Conservation (phyloP, 2,888 invertebrate genomes). For the Tribolium freemani region DNA sequence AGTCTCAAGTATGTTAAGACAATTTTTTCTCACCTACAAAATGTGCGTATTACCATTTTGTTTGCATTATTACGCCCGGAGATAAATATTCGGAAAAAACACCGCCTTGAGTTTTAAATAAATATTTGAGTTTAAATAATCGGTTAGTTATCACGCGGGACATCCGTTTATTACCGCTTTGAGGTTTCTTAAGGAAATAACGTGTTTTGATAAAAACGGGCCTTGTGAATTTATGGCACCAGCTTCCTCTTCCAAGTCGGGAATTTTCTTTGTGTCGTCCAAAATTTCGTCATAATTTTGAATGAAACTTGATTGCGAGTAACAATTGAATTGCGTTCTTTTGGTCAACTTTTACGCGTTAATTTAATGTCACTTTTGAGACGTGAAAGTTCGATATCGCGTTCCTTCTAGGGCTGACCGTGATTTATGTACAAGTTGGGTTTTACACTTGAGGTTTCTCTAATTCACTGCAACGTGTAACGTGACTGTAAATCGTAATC, state of each 20-base stretch:
- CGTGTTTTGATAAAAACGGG: slow-evolving; percentile 45
- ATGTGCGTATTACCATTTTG: neutral
- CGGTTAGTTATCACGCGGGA: slow-evolving; percentile 25
- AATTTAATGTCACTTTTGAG: neutral
- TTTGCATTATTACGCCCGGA: neutral
- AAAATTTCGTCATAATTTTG: neutral
- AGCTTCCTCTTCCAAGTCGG: neutral
- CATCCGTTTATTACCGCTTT: slow-evolving; percentile 34
- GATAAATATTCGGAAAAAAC: neutral
- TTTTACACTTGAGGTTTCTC: slow-evolving; percentile 31
- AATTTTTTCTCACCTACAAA: neutral
- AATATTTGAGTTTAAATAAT: slow-evolving; percentile 31
- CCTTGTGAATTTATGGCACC: slow-evolving; percentile 3
- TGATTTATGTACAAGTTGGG: slow-evolving; percentile 27
- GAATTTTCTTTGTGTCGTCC: neutral
- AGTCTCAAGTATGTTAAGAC: neutral
- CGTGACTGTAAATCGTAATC: slow-evolving; percentile 15
- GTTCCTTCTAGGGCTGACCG: slow-evolving; percentile 19
- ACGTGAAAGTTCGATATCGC: slow-evolving; percentile 30
- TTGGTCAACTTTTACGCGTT: neutral
- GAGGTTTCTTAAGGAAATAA: slow-evolving; percentile 48
- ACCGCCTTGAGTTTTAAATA: slow-evolving; percentile 11
- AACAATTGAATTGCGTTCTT: neutral
- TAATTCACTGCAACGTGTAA: slow-evolving; percentile 40
- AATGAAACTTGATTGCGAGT: no score